These are phyloP conservation scores for Melanocharis versteri DNA, from an alignment of 2,113 vertebrate species.

Conservation along the genomic window DNA sequence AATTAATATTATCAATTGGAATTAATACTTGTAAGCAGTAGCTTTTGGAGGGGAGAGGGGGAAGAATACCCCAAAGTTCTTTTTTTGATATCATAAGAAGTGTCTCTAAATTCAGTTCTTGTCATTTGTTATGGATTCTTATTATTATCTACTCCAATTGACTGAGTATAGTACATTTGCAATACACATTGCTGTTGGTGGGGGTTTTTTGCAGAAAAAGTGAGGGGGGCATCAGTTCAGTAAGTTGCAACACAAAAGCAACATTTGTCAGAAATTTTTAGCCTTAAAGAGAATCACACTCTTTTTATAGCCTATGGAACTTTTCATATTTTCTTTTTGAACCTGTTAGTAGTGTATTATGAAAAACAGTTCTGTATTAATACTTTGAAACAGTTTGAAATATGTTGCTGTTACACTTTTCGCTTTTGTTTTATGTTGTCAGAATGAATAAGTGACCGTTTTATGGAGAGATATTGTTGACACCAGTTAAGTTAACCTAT, in stretches of 20 bases:
- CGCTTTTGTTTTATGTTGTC: background rate
- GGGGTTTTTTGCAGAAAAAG: background rate
- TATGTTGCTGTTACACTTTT: background rate
- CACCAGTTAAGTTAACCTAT: background rate
- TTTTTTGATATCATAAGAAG: background rate
- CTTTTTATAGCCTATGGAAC: background rate
- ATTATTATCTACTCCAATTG: background rate
- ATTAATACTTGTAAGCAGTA: background rate
- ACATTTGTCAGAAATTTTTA: background rate
- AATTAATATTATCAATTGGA: background rate
- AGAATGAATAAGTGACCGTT: background rate
- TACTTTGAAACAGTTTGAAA: background rate
- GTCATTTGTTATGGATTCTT: background rate
- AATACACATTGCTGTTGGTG: background rate
- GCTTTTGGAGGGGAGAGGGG: fast-evolving
- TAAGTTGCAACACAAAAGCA: background rate
- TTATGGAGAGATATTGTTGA: background rate
- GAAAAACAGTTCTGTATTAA: background rate
- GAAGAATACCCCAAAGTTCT: background rate
- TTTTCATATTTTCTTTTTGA: background rate
- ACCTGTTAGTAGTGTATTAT: background rate
- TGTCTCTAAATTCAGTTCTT: background rate
- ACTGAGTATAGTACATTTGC: background rate
- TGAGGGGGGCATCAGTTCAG: fast-evolving
- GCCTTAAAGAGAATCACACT: background rate